Percentiles rank a stretch among this genome's conserved stretches.
phyloP scores from a whole-genome alignment of 2,797 vertebrate genomes.

The Acropternis orthonyx region DNA sequence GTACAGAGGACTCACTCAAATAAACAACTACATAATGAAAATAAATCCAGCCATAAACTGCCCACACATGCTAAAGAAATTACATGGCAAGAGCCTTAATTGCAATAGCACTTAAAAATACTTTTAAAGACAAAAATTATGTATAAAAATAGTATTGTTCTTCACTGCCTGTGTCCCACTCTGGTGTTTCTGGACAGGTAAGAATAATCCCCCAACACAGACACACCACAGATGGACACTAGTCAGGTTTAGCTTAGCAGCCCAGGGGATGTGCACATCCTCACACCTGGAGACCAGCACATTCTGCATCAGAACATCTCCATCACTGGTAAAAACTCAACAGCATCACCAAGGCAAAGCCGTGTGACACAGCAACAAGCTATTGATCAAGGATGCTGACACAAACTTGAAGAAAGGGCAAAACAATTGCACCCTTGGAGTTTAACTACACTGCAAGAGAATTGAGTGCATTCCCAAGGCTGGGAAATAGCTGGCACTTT shows the following conservation, averaged over 20 bases:
- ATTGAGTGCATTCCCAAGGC: not conserved
- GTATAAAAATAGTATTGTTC: not conserved
- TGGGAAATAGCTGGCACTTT: not conserved
- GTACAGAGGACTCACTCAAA: fast-evolving
- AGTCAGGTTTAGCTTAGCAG: not conserved
- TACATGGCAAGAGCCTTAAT: not conserved
- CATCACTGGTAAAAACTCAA: not conserved
- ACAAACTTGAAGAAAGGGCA: not conserved
- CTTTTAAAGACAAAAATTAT: not conserved
- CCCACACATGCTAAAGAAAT: not conserved
- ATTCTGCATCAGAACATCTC: not conserved
- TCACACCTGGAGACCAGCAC: not conserved
- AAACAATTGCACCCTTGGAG: not conserved
- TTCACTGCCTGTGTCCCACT: not conserved
- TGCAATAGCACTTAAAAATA: not conserved
- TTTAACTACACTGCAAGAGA: not conserved
- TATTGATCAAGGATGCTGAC: not conserved
- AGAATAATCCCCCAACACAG: not conserved
- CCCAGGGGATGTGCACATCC: not conserved
- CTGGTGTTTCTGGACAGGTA: not conserved
- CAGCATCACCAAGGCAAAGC: not conserved
- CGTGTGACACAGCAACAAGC: not conserved
- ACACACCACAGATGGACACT: fast-evolving
- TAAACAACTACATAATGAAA: not conserved
- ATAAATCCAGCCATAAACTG: not conserved